Percentiles rank a stretch among this genome's conserved stretches.
Conservation (phyloP, 2,797 vertebrate genomes). For the Melopsittacus undulatus region DNA sequence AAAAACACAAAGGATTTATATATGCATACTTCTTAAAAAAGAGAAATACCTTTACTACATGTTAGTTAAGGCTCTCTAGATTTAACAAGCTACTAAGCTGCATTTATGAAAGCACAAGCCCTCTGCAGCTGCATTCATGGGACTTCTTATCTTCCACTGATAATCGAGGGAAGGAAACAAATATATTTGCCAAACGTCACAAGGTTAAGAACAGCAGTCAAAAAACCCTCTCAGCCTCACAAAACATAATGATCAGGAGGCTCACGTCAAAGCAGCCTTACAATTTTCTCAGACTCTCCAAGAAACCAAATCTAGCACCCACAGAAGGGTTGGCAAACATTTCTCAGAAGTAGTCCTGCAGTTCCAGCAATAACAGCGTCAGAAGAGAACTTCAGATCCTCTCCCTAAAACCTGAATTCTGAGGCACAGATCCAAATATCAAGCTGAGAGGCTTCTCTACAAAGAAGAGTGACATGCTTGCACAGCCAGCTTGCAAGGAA, state of each 20-base stretch:
- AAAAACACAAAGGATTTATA: background rate
- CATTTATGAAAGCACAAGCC: background rate
- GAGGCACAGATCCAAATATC: background rate
- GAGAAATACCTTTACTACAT: background rate
- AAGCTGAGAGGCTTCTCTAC: background rate
- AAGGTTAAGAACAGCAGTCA: background rate
- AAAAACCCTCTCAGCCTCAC: background rate
- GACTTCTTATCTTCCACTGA: background rate
- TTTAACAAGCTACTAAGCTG: background rate
- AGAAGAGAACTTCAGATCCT: background rate
- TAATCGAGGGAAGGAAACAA: background rate
- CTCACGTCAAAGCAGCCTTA: background rate
- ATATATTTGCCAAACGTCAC: background rate
- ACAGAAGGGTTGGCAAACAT: background rate
- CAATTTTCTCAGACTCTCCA: background rate
- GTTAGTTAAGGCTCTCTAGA: background rate
- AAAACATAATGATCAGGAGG: accelerated
- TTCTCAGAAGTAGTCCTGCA: background rate
- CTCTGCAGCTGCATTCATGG: accelerated
- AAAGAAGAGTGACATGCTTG: background rate
- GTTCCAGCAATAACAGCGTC: background rate
- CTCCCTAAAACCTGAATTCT: background rate
- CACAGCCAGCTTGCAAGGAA: too few relatives aligned
- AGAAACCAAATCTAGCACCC: background rate
- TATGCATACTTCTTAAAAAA: background rate